Evolutionary conservation across 2,888 invertebrate genomes (phyloP).

Genomic region (Choreutis nemorana): DNA sequence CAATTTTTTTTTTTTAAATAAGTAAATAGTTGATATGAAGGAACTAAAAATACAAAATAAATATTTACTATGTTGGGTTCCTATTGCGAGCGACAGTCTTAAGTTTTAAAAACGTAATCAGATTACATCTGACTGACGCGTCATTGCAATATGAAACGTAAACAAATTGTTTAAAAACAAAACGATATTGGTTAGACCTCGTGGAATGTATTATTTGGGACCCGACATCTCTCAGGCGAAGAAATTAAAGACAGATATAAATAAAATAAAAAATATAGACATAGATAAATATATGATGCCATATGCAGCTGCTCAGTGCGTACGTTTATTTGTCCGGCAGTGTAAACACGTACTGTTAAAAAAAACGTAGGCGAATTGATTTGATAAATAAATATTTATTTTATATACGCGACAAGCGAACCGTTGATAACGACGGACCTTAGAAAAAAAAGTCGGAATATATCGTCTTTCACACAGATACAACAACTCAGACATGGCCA

Average conservation of each 20-base stretch:
- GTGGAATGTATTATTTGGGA: constrained; percentile 60
- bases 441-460: too few species aligned
- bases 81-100: constrained; percentile 23
- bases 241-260: constrained; percentile 26
- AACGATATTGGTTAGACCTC: constrained; percentile 58
- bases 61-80: constrained; percentile 10
- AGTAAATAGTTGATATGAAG: constrained; percentile 6
- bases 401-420: constrained; percentile 44
- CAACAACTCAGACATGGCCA: too few species aligned
- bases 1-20: constrained; percentile 9
- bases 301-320: constrained; percentile 2
- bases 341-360: constrained; percentile 12
- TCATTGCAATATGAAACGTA: constrained; percentile 15
- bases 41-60: constrained; percentile 11
- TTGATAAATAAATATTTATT: constrained; percentile 30
- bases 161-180: constrained; percentile 33
- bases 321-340: constrained; percentile 11
- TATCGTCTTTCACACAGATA: too few species aligned
- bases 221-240: constrained; percentile 64
- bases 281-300: constrained; percentile 5
- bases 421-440: constrained; percentile 26
- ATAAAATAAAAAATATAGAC: constrained; percentile 18
- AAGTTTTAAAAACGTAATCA: constrained; percentile 44
- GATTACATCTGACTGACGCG: constrained; percentile 48
- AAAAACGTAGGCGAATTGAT: constrained; percentile 16